Base-by-base conservation (phyloP, 2,113 vertebrate genomes). In the Zosterops pallidus region DNA sequence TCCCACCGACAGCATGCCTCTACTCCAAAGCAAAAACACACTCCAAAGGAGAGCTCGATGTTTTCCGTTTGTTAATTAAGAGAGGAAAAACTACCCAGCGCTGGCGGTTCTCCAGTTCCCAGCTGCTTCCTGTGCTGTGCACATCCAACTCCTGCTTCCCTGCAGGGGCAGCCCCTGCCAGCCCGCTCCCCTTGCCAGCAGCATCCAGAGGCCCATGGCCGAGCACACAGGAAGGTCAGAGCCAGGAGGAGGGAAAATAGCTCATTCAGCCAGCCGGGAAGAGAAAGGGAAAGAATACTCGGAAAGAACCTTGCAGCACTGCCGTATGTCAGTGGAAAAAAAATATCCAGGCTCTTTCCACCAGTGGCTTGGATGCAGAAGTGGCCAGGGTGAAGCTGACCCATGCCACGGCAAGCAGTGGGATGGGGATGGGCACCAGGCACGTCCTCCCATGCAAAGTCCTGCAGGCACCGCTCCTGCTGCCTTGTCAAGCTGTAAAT, bases 401-500 rank as follows among this genome's bases (percentile, higher is more conserved):
- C 53, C 52, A 17, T 0, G 0, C 14, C 52, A n/a, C 0, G 0
- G 68, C 0, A 2, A 57, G 64, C 0, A 0, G 59, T 47, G 83
- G 78, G 65, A 79, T 57, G 74, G 47, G 69, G 65, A 59, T 12
- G 42, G 81, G 84, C 72, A 50, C 42, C 0, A 0, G 72, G 83
- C 46, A 86, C 0, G 26, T 59, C 84, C 50, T 89, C 77, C 71
- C 68, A 83, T 4, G 0, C 89, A 52, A 42, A 70, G 33, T 59
- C 81, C 87, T 47, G 42, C 0, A 0, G 47, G 90, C 83, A 83
- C 63, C 1, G 2, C 76, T 94, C 89, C 86, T 62, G 55, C 59
- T 53, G 94, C 41, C 60, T 87, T 67, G 72, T 60, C 94, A 83
- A 77, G 90, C 65, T 75, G 23, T 33, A 49, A 82, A n/a, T 5